Evolutionary conservation across 2,113 vertebrate species (phyloP), one percentile per base, ranked within the genome.

Genomic region (Amazona guildingii): DNA sequence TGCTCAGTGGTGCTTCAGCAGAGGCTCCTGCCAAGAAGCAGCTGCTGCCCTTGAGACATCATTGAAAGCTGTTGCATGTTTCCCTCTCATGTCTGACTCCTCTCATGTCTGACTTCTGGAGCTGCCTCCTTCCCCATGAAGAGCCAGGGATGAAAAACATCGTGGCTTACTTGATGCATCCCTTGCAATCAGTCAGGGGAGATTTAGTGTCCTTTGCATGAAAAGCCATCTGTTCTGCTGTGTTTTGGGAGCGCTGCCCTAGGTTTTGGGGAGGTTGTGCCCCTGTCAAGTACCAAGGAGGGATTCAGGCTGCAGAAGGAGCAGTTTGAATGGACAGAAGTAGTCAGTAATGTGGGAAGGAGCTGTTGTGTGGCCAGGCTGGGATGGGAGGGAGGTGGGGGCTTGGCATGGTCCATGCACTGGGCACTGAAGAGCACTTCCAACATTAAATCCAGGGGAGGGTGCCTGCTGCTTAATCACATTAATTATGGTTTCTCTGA

Each of bases 11-110:
- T 49, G 84, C n/a, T 81, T 61, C 75, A 66, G 91, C 66, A 76
- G 63, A 83, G 66, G 43, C 88, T 92, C 81, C 75, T 96, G 96
- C 97, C 95, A 94, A 95, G 94, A 92, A 86, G 62, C 83, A 68
- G 81, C 72, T 21, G 5, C 80, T 94, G 93, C 94, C 94, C 94
- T 96, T 94, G 94, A 95, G 82, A 72, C 88, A 81, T 93, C 88
- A 86, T 75, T 88, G 94, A 89, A 33, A 91, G 76, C 87, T 78
- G 92, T 19, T 46, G 67, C 33, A 11, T 2, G 0, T 46, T 83
- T 33, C 68, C 75, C 54, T 68, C 84, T 63, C 79, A 9, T 23
- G 11, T n/a, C 64, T 35, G 35, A 62, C 86, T 88, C 75, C 54
- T 68, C 84, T 63, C 79, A 9, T 23, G 11, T n/a, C 64, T 35